Evolutionary conservation across 23 tunicate genomes (phyloP).

Genomic region (Botrylloides violaceus): DNA sequence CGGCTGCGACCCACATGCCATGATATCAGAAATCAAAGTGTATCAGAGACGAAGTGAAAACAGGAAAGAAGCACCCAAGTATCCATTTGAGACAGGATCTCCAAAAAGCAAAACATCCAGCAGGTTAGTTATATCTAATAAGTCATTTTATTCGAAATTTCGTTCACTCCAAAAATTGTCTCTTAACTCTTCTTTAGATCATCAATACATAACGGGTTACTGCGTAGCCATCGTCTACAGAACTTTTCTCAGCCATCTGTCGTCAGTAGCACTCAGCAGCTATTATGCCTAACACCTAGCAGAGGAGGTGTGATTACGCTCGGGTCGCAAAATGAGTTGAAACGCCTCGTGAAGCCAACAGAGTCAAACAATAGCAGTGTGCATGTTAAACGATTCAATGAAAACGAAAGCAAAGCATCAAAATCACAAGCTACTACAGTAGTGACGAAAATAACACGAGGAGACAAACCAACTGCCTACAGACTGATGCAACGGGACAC

Average conservation of each 20-base stretch:
- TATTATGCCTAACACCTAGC: constrained; percentile 45
- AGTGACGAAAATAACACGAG: not conserved
- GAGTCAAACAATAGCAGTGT: not conserved
- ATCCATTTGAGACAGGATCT: constrained; percentile 11
- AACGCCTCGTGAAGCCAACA: not conserved
- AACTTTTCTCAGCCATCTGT: constrained; percentile 48
- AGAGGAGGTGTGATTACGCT: constrained; percentile 21
- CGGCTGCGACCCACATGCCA: not conserved
- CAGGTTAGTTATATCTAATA: not conserved
- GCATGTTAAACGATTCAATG: constrained; percentile 2
- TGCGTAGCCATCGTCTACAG: constrained; percentile 36
- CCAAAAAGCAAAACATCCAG: not conserved
- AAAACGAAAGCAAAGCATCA: constrained; percentile 2
- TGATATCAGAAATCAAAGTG: not conserved
- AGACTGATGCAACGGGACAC: constrained; percentile 18
- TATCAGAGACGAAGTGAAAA: constrained; percentile 6
- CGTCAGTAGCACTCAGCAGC: constrained; percentile 44
- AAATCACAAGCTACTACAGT: constrained; percentile 18
- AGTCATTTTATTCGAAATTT: too few species aligned
- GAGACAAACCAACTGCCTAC: not conserved
- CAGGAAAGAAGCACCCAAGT: not conserved
- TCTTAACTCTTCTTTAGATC: not conserved
- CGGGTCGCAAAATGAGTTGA: not conserved
- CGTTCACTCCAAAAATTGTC: too few species aligned
- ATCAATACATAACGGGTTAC: constrained; percentile 1